Percentiles rank a stretch among this genome's conserved stretches.
phyloP scores from a whole-genome alignment of 2,113 vertebrate genomes.

The Acanthochromis polyacanthus region DNA sequence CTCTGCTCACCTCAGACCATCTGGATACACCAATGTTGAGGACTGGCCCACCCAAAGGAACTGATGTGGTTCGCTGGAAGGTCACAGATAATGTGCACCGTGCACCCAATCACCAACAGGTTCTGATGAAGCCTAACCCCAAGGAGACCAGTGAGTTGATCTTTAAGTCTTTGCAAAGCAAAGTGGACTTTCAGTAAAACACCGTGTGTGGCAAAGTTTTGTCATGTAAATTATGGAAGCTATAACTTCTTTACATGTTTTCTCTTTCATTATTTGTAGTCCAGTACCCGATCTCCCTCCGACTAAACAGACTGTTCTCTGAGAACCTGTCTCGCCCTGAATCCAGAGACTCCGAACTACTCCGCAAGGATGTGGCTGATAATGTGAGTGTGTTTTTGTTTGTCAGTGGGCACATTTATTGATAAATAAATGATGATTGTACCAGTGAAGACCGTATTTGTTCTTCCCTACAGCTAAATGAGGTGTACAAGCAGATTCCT shows the following conservation, averaged over 20 bases:
- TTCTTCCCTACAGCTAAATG: conserved; percentile 87
- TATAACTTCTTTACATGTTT: not conserved
- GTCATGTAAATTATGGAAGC: not conserved
- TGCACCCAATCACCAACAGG: conserved; percentile 73
- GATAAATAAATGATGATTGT: conserved; percentile 68
- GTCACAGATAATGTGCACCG: conserved; percentile 94
- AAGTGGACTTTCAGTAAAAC: no score
- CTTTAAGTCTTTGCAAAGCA: not conserved
- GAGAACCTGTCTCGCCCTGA: conserved; percentile 89
- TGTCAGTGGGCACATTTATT: not conserved
- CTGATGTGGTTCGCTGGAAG: conserved; percentile 93
- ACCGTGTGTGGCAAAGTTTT: not conserved
- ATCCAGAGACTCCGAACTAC: conserved; percentile 86
- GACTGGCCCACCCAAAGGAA: conserved; percentile 89
- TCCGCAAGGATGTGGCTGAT: conserved; percentile 92
- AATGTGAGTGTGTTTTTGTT: conserved; percentile 84
- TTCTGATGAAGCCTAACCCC: conserved; percentile 82
- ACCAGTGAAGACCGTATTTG: conserved; percentile 5
- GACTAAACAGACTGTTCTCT: conserved; percentile 89
- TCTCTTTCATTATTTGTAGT: conserved; percentile 79
- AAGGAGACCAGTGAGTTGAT: conserved; percentile 88
- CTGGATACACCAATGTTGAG: conserved; percentile 94
- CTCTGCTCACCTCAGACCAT: conserved; percentile 91
- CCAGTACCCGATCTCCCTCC: conserved; percentile 90
- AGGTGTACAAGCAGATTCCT: conserved; percentile 89